Base-by-base conservation (phyloP, 2,797 vertebrate species). In the Phaenicophaeus curvirostris region DNA sequence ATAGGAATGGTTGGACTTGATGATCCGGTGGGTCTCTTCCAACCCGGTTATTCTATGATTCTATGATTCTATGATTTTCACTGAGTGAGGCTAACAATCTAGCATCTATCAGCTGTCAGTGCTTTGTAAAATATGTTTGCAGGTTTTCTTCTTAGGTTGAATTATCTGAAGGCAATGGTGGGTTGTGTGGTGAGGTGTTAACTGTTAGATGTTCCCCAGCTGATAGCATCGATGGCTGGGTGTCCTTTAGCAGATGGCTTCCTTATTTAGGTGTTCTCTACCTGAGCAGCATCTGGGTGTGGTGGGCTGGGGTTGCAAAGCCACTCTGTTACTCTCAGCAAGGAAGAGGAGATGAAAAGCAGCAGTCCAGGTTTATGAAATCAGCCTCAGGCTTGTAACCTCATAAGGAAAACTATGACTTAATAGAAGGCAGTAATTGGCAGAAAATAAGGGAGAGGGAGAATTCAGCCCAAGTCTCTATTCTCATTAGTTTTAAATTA, bases 351-450 rank as follows among this genome's bases (percentile, higher is more conserved):
- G 41, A 31, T 39, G 53, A 16, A 17, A 44, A 65, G 39, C 54
- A 44, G 30, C 10, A 5, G 27, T 39, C 28, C 55, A 61, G 48
- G 25, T 51, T 23, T 50, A 5, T n/a, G 55, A 76, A 87, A 93
- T 63, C 59, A 48, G 63, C 67, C 53, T 37, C 28, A 2, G 33
- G 16, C 67, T 72, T 50, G 77, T 39, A 53, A 42, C 87, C 87
- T 94, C 91, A 68, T 88, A 87, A 75, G 93, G 91, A 89, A 94
- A 93, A 94, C 54, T 77, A 91, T 65, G 76, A 41, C 75, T 74
- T 59, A 16, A 25, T 2, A 65, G 82, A 82, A 91, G 53, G 19
- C 58, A 61, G 62, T 23, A 85, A 72, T 51, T 87, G 71, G 68
- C 78, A 94, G 81, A 94, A 92, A 94, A 83, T 21, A 54, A 86